Evolutionary conservation across 2,113 vertebrate species (phyloP), one percentile per base, ranked within the genome.

Genomic region (Oceanites oceanicus): DNA sequence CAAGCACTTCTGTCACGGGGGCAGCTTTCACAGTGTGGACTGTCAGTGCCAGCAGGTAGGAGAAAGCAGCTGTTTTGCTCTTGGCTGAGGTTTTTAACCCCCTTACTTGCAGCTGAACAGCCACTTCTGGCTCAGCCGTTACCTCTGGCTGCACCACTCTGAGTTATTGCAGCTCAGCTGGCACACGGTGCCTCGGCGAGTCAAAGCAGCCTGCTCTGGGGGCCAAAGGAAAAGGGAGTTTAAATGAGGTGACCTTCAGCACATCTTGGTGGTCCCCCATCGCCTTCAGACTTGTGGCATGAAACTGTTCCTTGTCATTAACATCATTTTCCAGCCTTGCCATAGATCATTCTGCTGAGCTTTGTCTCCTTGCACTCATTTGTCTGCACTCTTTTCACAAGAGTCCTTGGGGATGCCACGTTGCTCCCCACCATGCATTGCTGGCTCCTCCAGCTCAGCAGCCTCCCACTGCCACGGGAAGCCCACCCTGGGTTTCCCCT

Each of bases 111-210:
- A 73, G 67, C 10, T 1, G 2, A 56, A 15, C 47, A 76, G 9
- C 10, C 0, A 0, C 10, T 90, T 68, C 30, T 73, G 38, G 71
- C 67, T 76, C 67, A 56, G 36, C 0, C 3, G 0, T 30, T 36
- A 34, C 63, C 26, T 47, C n/a, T 0, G 1, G 23, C 45, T 42
- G 68, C 36, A 63, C 47, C 22, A 16, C 4, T 6, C 10, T 0
- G 6, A 25, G 7, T 32, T 45, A 53, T n/a, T 0, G 1, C 4
- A 6, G n/a, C 63, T 73, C 72, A 42, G 40, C 36, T 42, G 44
- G 38, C 36, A 56, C 40, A 38, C 0, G 0, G 14, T 52, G 30
- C 13, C 38, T 44, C 3, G 0, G 6, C 0, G 0, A 78, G 44
- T 18, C 70, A 83, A 15, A 65, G 36, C 49, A 61, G 6, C 16